Evolutionary conservation across 2,888 invertebrate species (phyloP).

Genomic region (Dryomyza anilis): DNA sequence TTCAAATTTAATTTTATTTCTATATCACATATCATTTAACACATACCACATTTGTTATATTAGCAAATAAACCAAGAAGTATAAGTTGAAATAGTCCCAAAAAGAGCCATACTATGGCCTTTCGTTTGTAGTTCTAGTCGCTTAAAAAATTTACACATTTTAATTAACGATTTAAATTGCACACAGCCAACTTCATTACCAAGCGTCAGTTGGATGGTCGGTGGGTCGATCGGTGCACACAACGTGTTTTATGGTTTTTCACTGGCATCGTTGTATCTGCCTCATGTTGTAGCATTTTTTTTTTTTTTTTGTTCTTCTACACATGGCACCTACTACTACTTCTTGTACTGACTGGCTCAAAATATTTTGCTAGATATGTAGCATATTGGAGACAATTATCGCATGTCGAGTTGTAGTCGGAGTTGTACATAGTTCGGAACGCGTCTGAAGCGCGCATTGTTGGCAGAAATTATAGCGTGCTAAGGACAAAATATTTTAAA

Average conservation of each 20-base stretch:
- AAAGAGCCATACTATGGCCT: too few relatives aligned
- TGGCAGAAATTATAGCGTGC: conserved; percentile 17
- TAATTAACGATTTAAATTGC: conserved; percentile 22
- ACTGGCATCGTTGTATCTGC: background rate
- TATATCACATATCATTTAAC: too few relatives aligned
- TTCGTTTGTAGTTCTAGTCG: too few relatives aligned
- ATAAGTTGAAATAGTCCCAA: too few relatives aligned
- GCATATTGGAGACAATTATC: background rate
- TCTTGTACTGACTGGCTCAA: background rate
- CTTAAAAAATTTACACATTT: conserved; percentile 26
- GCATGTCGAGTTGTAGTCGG: background rate
- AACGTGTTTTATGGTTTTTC: conserved; percentile 8
- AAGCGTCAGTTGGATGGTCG: too few relatives aligned
- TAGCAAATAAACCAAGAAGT: too few relatives aligned
- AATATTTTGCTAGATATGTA: too few relatives aligned
- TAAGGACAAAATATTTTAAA: conserved; percentile 18
- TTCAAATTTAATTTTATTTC: too few relatives aligned
- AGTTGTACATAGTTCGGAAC: too few relatives aligned
- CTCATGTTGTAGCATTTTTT: background rate
- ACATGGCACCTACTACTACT: background rate
- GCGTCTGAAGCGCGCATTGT: background rate
- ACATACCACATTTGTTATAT: too few relatives aligned
- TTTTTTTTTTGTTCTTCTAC: background rate
- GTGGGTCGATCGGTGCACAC: too few relatives aligned
- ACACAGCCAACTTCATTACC: conserved; percentile 13